These are phyloP conservation scores for Nomada ruficornis DNA, from an alignment of 2,888 invertebrate genomes.

Conservation along the genomic window DNA sequence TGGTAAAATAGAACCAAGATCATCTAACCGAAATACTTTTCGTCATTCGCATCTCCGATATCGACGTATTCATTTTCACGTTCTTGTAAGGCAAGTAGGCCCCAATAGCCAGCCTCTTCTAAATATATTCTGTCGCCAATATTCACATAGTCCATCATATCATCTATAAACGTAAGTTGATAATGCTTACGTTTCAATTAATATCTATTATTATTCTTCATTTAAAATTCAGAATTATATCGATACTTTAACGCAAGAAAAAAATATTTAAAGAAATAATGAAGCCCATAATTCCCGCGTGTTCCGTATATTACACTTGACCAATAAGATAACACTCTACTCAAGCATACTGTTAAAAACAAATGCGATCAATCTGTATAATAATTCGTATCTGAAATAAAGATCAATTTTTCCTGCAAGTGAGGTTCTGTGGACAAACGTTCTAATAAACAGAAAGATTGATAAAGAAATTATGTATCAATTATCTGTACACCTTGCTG, in stretches of 20 bases:
- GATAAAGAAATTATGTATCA: too few species aligned
- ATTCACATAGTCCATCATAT: conserved; percentile 76
- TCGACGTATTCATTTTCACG: conserved; percentile 79
- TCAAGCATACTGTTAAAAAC: neutral
- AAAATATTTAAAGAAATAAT: neutral
- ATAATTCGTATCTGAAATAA: neutral
- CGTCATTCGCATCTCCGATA: conserved; percentile 76
- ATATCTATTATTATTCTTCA: neutral
- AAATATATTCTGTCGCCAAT: conserved; percentile 81
- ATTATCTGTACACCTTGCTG: too few species aligned
- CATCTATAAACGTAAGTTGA: conserved; percentile 73
- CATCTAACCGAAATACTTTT: conserved; percentile 80
- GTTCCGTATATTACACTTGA: neutral
- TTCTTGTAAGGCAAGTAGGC: conserved; percentile 80
- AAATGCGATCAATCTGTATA: too few species aligned
- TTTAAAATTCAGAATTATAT: neutral
- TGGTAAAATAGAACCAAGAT: conserved; percentile 31
- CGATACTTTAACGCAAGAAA: neutral
- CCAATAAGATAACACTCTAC: neutral
- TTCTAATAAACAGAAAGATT: too few species aligned
- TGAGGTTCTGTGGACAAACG: too few species aligned
- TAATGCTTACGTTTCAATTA: conserved; percentile 33
- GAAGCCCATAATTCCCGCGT: too few species aligned
- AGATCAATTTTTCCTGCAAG: too few species aligned
- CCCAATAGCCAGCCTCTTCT: conserved; percentile 83